A percentile compares a stretch with the other conserved stretches of the same genome.
phyloP scores from a whole-genome alignment of 2,888 invertebrate genomes.

The Dugesia japonica region DNA sequence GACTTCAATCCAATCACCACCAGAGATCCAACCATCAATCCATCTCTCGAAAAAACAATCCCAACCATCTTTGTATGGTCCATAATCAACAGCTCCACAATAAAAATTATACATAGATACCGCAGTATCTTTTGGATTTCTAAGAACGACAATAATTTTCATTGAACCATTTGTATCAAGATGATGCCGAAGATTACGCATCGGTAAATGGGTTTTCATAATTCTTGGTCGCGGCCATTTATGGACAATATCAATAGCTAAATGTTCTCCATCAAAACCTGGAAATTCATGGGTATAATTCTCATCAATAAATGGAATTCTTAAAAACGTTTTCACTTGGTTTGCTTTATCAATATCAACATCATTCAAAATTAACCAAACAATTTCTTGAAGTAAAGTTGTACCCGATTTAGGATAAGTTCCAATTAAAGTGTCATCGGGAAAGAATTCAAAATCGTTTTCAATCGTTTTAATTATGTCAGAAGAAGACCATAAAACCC shows the following conservation, averaged over 20 bases:
- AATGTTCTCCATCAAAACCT: slow-evolving; percentile 3
- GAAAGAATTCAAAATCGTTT: slow-evolving; percentile 24
- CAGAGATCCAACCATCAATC: slow-evolving; percentile 17
- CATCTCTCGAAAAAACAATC: slow-evolving; percentile 8
- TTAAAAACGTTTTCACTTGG: not conserved
- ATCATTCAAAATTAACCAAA: slow-evolving; percentile 33
- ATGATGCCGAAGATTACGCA: not conserved
- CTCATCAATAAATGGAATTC: slow-evolving; percentile 32
- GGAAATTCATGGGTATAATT: slow-evolving; percentile 32
- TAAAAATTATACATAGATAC: slow-evolving; percentile 30
- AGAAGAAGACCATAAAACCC: slow-evolving; percentile 30
- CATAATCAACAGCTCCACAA: slow-evolving; percentile 8
- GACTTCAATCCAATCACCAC: slow-evolving; percentile 20
- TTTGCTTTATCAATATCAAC: slow-evolving; percentile 32
- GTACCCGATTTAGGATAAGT: slow-evolving; percentile 35
- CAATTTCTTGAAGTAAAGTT: slow-evolving; percentile 36
- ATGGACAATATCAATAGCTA: slow-evolving; percentile 30
- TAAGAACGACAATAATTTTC: not conserved
- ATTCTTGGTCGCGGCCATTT: slow-evolving; percentile 35
- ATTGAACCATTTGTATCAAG: not conserved
- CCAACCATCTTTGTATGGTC: slow-evolving; percentile 23
- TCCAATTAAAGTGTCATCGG: slow-evolving; percentile 31
- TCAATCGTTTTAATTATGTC: slow-evolving; percentile 27
- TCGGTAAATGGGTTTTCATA: slow-evolving; percentile 28
- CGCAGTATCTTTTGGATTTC: slow-evolving; percentile 29